A percentile compares a stretch with the other conserved stretches of the same genome.
These are phyloP conservation scores for Pelmatolapia mariae DNA, from an alignment of 2,113 vertebrate species.

Conservation along the genomic window DNA sequence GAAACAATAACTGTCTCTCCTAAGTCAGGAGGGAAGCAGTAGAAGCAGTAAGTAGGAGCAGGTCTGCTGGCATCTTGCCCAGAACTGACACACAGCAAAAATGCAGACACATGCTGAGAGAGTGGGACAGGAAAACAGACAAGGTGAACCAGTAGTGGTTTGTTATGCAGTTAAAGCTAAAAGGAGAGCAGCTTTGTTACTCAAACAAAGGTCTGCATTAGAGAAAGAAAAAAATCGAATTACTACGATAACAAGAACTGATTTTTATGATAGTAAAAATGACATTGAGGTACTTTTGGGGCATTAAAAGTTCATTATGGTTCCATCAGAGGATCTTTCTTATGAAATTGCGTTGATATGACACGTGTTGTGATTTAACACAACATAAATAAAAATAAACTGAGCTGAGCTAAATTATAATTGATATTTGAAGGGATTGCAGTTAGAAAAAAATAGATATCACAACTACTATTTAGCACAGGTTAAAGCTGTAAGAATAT, in stretches of 20 bases:
- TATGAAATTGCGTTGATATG: neutral
- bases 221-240: neutral
- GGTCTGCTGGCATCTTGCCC: slow-evolving; percentile 48
- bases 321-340: neutral
- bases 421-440: neutral
- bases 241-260: neutral
- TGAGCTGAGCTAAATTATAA: neutral
- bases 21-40: slow-evolving; percentile 46
- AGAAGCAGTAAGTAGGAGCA: slow-evolving; percentile 61
- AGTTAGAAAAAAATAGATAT: neutral
- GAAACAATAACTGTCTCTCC: slow-evolving; percentile 66
- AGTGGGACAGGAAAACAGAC: slow-evolving; percentile 36
- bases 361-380: neutral
- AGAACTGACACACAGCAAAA: slow-evolving; percentile 45
- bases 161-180: slow-evolving; percentile 18
- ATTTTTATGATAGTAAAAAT: neutral
- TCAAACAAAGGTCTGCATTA: neutral
- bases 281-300: neutral
- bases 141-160: slow-evolving; percentile 34
- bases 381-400: neutral
- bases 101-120: slow-evolving; percentile 41
- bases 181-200: neutral
- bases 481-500: neutral
- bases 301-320: neutral
- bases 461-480: neutral